Evolutionary conservation across 2,113 vertebrate genomes (phyloP), one percentile per base, ranked within the genome.

Genomic region (Neogobius melanostomus): DNA sequence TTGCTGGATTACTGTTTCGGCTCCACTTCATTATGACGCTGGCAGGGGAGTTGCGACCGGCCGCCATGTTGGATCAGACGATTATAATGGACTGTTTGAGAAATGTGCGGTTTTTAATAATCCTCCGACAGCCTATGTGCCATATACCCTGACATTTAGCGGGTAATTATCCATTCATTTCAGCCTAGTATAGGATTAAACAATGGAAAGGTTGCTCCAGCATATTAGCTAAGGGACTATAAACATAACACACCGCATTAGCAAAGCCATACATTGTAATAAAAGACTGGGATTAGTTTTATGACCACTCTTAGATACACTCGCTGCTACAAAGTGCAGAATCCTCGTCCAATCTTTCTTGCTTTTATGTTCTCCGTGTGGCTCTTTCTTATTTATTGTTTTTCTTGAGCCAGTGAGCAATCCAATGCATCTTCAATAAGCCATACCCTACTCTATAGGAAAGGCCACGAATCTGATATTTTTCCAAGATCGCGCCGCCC

Each of bases 1-100:
- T 68, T 67, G 77, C 76, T 68, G 75, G 67, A 80, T 79, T 70
- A 65, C 74, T 75, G 71, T 79, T 78, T 68, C n/a, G 43, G 71
- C 28, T 15, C 21, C 73, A 75, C 76, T 72, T 68, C 76, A 83
- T 83, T 82, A 76, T 74, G 69, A 68, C n/a, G 0, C 42, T 59
- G 72, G 69, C 64, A 70, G 68, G 69, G 14, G 67, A 21, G 69
- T 51, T 54, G 68, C 63, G 66, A 77, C 76, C 0, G 49, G 59
- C 61, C 21, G 42, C 53, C 60, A 28, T 67, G 68, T 80, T 73
- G 69, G 79, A 81, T 81, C 66, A 16, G 68, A 81, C 54, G 17
- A 52, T 62, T 57, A 17, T 6, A 8, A 6, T 57, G 51, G 72
- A 70, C 68, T 9, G 45, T 56, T 28, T 16, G 54, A 76, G 60